A percentile compares a stretch with the other conserved stretches of the same genome.
These are phyloP conservation scores for Megalopta genalis DNA, from an alignment of 1,140 invertebrate genomes.

Conservation along the genomic window DNA sequence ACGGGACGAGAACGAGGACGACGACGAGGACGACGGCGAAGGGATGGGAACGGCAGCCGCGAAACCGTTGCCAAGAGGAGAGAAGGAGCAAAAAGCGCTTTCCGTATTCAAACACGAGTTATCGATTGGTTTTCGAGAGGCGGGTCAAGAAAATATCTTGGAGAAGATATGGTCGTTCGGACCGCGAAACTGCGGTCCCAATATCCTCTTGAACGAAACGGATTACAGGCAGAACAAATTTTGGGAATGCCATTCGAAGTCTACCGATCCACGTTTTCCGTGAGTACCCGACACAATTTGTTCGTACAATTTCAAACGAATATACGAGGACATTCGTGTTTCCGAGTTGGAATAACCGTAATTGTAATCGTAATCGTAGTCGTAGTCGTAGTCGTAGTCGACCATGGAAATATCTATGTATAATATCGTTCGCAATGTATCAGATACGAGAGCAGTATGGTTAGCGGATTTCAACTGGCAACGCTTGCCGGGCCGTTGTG, in stretches of 20 bases:
- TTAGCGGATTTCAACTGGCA: slow-evolving; percentile 97
- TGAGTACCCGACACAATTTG: slow-evolving; percentile 60
- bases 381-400: no score
- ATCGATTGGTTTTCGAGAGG: slow-evolving; percentile 82
- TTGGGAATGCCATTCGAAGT: slow-evolving; percentile 68
- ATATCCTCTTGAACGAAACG: slow-evolving; percentile 90
- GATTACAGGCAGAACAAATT: slow-evolving; percentile 80
- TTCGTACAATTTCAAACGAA: no score
- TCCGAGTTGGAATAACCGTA: no score
- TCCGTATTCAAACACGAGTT: slow-evolving; percentile 85
- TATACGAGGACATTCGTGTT: no score
- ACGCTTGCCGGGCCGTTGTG: slow-evolving; percentile 94
- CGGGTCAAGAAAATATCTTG: slow-evolving; percentile 82
- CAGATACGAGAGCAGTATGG: slow-evolving; percentile 88
- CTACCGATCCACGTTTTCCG: slow-evolving; percentile 67
- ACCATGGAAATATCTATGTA: neutral
- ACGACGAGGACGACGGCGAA: neutral
- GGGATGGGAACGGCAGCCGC: fast-evolving
- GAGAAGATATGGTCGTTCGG: slow-evolving; percentile 95
- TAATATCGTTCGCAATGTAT: neutral
- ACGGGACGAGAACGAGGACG: neutral
- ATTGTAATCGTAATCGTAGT: no score
- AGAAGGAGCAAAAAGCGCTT: slow-evolving; percentile 81
- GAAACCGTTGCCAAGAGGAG: neutral
- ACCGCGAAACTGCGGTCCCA: slow-evolving; percentile 92